Evolutionary conservation across 2,797 vertebrate genomes (phyloP).

Genomic region (Pterois miles): DNA sequence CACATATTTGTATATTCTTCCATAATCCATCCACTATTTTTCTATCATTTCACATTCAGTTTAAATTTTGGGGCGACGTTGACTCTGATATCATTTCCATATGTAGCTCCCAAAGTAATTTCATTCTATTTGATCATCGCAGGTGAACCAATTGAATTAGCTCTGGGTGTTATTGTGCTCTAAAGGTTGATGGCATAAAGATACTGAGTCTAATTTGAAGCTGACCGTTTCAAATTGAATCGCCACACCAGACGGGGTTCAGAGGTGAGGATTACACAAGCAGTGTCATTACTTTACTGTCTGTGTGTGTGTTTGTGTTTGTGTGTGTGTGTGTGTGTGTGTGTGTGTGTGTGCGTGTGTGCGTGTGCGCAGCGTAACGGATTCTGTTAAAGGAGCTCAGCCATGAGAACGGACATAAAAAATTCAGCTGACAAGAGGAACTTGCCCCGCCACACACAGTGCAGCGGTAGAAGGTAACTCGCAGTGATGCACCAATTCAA

Average conservation of each 20-base stretch:
- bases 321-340: conserved; percentile 9
- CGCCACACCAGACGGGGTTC: conserved; percentile 6
- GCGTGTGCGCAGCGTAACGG: not conserved
- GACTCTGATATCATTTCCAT: conserved; percentile 9
- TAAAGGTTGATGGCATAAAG: conserved; percentile 46
- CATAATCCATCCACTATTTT: not conserved
- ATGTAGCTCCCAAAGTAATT: conserved; percentile 6
- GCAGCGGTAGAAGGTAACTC: conserved; percentile 13
- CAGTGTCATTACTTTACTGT: not conserved
- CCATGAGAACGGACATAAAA: conserved; percentile 55
- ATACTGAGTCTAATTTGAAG: conserved; percentile 19
- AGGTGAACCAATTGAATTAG: conserved; percentile 31
- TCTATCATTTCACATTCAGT: conserved; percentile 11
- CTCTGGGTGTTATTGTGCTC: not conserved
- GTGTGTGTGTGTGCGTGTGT: conserved; percentile 8
- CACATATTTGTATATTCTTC: not conserved
- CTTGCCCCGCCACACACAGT: not conserved
- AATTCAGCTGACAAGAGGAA: conserved; percentile 58
- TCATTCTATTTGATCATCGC: conserved; percentile 6
- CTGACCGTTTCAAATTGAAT: conserved; percentile 40
- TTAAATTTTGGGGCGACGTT: not conserved
- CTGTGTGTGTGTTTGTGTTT: conserved; percentile 5
- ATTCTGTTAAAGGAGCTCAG: conserved; percentile 54
- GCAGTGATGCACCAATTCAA: conserved; percentile 27
- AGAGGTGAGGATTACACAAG: conserved; percentile 47